These are phyloP conservation scores for Conger conger DNA, from an alignment of 2,113 vertebrate species.

Conservation along the genomic window DNA sequence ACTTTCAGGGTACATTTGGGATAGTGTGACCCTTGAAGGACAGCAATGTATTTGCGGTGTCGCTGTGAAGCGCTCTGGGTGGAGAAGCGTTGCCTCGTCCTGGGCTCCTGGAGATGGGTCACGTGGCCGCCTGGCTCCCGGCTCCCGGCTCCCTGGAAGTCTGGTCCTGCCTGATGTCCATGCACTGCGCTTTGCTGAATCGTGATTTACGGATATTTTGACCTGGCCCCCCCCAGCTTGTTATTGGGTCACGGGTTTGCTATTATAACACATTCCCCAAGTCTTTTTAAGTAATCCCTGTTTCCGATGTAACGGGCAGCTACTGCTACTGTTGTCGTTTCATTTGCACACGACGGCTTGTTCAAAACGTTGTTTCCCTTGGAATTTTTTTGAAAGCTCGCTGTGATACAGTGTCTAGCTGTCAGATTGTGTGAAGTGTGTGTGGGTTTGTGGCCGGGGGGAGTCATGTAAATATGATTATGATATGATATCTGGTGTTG, in stretches of 20 bases:
- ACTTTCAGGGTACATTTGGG: no score
- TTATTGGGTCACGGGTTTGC: background rate
- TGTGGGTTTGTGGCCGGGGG: background rate
- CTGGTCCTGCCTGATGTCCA: background rate
- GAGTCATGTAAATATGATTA: background rate
- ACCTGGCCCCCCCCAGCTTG: background rate
- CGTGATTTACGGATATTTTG: background rate
- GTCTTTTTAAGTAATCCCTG: background rate
- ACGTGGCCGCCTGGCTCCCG: background rate
- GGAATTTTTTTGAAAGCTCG: background rate
- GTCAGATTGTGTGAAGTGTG: background rate
- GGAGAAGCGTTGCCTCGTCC: background rate
- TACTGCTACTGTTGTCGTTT: background rate
- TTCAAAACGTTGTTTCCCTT: background rate
- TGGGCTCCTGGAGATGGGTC: background rate
- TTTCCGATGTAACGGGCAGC: background rate
- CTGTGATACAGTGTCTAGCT: background rate
- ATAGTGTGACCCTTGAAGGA: no score
- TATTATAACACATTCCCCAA: background rate
- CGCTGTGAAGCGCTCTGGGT: background rate
- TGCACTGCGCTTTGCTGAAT: background rate
- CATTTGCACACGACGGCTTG: background rate
- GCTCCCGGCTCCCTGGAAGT: background rate
- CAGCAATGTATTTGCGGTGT: no score
- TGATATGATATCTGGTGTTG: background rate